A percentile compares a stretch with the other conserved stretches of the same genome.
These are phyloP conservation scores for Phortica magna DNA, from an alignment of 2,888 invertebrate genomes.

Conservation along the genomic window DNA sequence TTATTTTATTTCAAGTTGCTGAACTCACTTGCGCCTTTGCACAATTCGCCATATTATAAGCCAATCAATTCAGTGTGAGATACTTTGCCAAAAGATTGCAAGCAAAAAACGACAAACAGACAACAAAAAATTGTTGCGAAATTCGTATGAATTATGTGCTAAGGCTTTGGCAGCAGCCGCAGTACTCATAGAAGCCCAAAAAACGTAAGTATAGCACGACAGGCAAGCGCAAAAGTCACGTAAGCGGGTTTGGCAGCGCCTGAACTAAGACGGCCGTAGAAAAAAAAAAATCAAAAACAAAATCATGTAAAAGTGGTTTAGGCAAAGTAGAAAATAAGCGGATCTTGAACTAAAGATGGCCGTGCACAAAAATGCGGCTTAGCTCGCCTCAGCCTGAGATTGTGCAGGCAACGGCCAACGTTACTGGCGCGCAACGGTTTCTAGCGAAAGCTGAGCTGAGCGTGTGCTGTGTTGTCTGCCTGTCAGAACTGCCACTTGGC, in stretches of 20 bases:
- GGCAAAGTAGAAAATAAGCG: background rate
- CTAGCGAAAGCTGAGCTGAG: background rate
- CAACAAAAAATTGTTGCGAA: slow-evolving; percentile 31
- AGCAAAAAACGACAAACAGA: background rate
- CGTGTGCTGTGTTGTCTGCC: slow-evolving; percentile 26
- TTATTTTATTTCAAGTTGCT: background rate
- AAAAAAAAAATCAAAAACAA: slow-evolving; percentile 36
- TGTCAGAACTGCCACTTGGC: slow-evolving; percentile 28
- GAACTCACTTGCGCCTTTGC: background rate
- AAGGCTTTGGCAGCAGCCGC: background rate
- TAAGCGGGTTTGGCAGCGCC: slow-evolving; percentile 45
- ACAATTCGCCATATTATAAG: slow-evolving; percentile 59
- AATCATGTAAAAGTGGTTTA: background rate
- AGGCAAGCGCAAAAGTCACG: slow-evolving; percentile 65
- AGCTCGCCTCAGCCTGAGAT: background rate
- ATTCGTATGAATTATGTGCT: slow-evolving; percentile 1
- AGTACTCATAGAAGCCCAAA: slow-evolving; percentile 34
- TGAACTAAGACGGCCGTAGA: background rate
- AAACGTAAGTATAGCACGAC: slow-evolving; percentile 52
- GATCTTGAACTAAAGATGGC: slow-evolving; percentile 26
- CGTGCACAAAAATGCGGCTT: slow-evolving; percentile 14
- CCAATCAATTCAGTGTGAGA: slow-evolving; percentile 70
- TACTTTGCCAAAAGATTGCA: slow-evolving; percentile 39
- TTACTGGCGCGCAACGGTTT: no score
- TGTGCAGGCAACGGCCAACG: background rate